Evolutionary conservation across 2,113 vertebrate genomes (phyloP), one percentile per base, ranked within the genome.

Genomic region (Nothocercus nigrocapillus): DNA sequence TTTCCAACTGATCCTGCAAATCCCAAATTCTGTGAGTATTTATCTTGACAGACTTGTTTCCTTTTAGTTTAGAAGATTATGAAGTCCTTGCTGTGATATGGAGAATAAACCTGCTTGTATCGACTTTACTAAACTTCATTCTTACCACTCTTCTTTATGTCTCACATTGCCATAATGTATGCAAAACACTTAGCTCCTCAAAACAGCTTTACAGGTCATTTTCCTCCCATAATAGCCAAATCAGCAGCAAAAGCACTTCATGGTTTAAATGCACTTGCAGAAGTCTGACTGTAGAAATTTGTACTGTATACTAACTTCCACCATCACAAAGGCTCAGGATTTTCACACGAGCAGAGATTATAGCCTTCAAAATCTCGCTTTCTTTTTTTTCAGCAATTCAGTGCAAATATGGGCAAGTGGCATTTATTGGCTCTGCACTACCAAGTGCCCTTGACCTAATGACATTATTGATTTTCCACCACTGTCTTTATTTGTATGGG

Each of bases 131-230:
- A 94, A 96, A 97, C 95, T 97, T 97, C 27, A 61, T 97, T 97
- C 93, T 95, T 96, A 96, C 74, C 70, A 85, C 79, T 95, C 96
- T 94, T 96, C 76, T 92, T 95, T 93, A 88, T 40, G 13, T 93
- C 79, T 97, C 90, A 91, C 93, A 76, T 95, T 96, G 74, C 86
- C 95, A 91, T 95, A 97, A 97, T 95, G 17, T 94, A 97, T 96
- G 95, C 95, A 98, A 97, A 98, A 96, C 32, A 44, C 89, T 96
- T 96, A 95, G 88, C 77, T 98, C 76, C 94, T 97, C 90, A 93
- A 94, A 97, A 96, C 61, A 86, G 95, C 67, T 96, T 97, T 97
- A 85, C 93, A 97, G 96, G 96, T 97, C 53, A 95, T 98, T 98
- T 97, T 98, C 88, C 87, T 97, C 89, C 95, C 81, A 85, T 96